Evolutionary conservation across 1,140 invertebrate genomes (phyloP), one percentile per base, ranked within the genome.

Genomic region (Mactra quadrangularis): DNA sequence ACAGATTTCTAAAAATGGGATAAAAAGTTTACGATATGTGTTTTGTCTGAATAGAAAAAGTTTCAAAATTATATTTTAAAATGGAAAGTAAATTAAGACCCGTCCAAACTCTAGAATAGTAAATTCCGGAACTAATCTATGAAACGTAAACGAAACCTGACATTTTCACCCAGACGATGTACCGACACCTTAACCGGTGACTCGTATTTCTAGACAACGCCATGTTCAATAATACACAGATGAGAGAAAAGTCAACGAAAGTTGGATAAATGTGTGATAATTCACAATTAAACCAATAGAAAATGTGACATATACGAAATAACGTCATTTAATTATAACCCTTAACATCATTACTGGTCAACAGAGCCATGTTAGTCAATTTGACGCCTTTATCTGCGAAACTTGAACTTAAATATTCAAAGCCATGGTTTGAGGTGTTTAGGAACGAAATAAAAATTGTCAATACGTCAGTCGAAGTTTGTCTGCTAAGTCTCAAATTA

Each of bases 71-170:
- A 41, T 41, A 41, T 41, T 41, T 50, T 68, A 41, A 68, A 68
- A 50, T 22, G 3, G 19, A 68, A 68, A 68, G 38, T 68, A 47
- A 50, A 50, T 52, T 47, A 47, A 68, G 45, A 47, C 41, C 45
- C 45, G 64, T 50, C 64, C 64, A 68, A 68, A 27, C 47, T 6
- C 25, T n/a, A 68, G 41, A 17, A 68, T 59, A 55, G 64, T 53
- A 70, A 81, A 81, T 71, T 81, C 41, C 38, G n/a, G 22, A 31
- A 35, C 52, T 55, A 71, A 81, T 38, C 77, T 41, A 81, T 68
- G 45, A 71, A 81, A 81, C 77, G 60, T 81, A 81, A 81, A 81
- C 66, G 68, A 53, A 70, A 81, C 4, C 47, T 55, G 64, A 81
- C 77, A 71, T 71, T 6, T 71, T 71, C 53, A 71, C 77, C 77